Base-by-base conservation (phyloP, 1,140 invertebrate species). In the Drosophila pseudoananassae region DNA sequence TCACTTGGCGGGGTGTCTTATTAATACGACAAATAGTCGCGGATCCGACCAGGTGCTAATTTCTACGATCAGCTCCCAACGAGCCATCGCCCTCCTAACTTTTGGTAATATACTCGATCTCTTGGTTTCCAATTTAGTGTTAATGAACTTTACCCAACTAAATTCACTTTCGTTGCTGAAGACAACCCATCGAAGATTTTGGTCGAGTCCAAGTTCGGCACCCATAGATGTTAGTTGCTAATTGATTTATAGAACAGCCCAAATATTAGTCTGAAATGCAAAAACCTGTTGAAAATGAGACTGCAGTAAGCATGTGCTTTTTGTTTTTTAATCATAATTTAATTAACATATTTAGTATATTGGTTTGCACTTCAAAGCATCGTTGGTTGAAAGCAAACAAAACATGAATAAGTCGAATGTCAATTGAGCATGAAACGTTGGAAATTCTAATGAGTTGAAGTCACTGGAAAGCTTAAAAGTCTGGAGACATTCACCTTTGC, bases 91-190 rank as follows among this genome's bases (percentile, higher is more conserved):
- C 55, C 46, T 7, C 23, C 31, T 14, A 40, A 31, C 27, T 31
- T 27, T 52, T 52, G 27, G 15, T n/a, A 14, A 14, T 23, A 15
- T 47, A 47, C 43, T 33, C 2, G 29, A 57, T 2, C 17, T 60
- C 33, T 23, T 43, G 40, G 40, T 8, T 15, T 17, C 9, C 31
- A 15, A 59, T 40, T 43, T 31, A 38, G 74, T 74, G 82, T 84
- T 87, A 87, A 70, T 77, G 78, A 84, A 87, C 81, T 84, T 76
- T 87, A 40, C 63, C 51, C 33, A 70, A 53, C 25, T 40, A 53
- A 50, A 43, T 81, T 76, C 15, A 80, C 64, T 83, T 79, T 79
- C 58, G 31, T 52, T 53, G 17, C n/a, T 25, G 58, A 55, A 46
- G 51, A 49, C 49, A 2, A 23, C 50, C 7, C n/a, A 15, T 4